Evolutionary conservation across 2,888 invertebrate species (phyloP).

Genomic region (Bombyx huttoni): DNA sequence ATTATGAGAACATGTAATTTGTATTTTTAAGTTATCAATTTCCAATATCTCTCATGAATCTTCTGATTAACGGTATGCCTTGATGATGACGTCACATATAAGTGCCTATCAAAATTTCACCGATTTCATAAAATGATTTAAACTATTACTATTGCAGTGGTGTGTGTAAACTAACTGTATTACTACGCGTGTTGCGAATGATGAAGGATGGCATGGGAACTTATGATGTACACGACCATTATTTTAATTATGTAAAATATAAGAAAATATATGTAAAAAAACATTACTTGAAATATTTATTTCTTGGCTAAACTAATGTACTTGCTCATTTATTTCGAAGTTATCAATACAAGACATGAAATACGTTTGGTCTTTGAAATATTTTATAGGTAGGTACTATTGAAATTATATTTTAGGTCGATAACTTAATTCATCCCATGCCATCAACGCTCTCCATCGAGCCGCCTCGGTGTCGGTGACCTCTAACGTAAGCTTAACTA

Average conservation of each 20-base stretch:
- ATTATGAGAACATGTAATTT: neutral
- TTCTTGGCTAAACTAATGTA: too few relatives aligned
- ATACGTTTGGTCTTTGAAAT: too few relatives aligned
- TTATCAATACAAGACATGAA: too few relatives aligned
- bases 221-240: neutral
- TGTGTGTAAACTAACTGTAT: slow-evolving; percentile 36
- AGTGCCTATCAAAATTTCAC: slow-evolving; percentile 11
- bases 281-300: too few relatives aligned
- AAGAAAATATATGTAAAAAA: too few relatives aligned
- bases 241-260: too few relatives aligned
- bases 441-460: slow-evolving; percentile 15
- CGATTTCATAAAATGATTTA: slow-evolving; percentile 21
- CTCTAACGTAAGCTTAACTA: slow-evolving; percentile 61
- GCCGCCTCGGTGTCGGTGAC: slow-evolving; percentile 30
- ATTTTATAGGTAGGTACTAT: too few relatives aligned
- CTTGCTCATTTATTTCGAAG: too few relatives aligned
- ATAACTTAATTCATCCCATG: neutral
- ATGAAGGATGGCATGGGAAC: slow-evolving; percentile 6
- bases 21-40: neutral
- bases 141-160: slow-evolving; percentile 55
- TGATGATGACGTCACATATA: slow-evolving; percentile 17
- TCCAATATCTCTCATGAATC: neutral
- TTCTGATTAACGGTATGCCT: neutral
- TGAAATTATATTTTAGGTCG: neutral
- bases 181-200: slow-evolving; percentile 33